Base-by-base conservation (phyloP, 2,888 invertebrate species). In the Schizaphis graminum region DNA sequence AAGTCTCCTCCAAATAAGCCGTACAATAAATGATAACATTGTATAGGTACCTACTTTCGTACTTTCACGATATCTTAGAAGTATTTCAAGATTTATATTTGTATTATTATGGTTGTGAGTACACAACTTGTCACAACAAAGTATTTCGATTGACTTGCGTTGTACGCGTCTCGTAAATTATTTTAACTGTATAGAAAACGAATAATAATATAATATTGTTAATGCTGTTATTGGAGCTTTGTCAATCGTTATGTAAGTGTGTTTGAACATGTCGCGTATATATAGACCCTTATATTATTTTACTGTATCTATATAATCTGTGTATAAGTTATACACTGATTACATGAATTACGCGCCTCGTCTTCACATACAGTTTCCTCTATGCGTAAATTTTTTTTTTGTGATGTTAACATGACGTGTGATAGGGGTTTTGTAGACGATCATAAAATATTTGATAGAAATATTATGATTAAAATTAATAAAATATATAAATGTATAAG, bases 61-160 rank as follows among this genome's bases (percentile, higher is more conserved):
- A 2, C 41, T 89, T 92, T 92, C 77, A 77, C 67, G 61, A 28
- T 77, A 77, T 49, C 92, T 28, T 61, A 61, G 11, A 41, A 87
- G 1, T 4, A n/a, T 49, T 13, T n/a, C 87, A 57, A 57, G 26
- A 26, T 57, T 57, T 57, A 57, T 57, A 8, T 53, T 53, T 53
- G 16, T 26, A 26, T 26, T 26, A 57, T 57, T 57, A 57, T 57
- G 8, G 7, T 24, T 57, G 57, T 57, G 26, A 10, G 26, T 53
- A 57, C 8, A 57, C 57, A 57, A 10, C 26, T 57, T 26, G 57
- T 26, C 26, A 57, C 26, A 57, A 24, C 57, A 26, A 57, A 57
- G 26, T 57, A 57, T 57, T 57, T 57, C 57, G 26, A 26, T 57
- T 0, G 26, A 57, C 57, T 7, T 26, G 26, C 10, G 26, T 57